Conservation (phyloP, 2,113 vertebrate species). For the Furnarius figulus region DNA sequence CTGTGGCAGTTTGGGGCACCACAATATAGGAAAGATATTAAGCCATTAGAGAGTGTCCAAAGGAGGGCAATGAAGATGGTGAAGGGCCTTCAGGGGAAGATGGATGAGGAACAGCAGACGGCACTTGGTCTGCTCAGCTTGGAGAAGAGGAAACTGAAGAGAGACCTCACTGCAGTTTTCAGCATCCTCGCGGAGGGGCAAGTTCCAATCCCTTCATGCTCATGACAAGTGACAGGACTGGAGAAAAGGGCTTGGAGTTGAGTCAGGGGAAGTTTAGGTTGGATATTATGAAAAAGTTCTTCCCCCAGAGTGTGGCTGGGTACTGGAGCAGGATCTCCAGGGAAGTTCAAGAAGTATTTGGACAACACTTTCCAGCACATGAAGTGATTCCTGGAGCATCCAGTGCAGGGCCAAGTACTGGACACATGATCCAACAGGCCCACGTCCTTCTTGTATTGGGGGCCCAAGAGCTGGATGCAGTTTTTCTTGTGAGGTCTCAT, state of each 20-base stretch:
- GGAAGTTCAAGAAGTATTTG: neutral
- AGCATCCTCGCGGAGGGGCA: neutral
- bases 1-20: neutral
- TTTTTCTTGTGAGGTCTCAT: neutral
- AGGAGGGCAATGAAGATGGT: neutral
- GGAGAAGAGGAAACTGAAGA: neutral
- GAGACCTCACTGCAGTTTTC: neutral
- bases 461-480: neutral
- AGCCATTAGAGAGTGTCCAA: neutral
- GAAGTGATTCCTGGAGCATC: neutral
- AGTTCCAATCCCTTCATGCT: neutral
- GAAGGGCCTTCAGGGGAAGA: neutral
- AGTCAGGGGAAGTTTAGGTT: neutral
- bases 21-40: neutral
- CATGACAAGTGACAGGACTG: neutral
- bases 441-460: rapidly evolving
- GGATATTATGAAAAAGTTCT: neutral
- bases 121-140: neutral
- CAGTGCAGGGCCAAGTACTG: neutral
- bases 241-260: neutral
- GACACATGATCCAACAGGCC: neutral
- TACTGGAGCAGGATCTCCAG: neutral
- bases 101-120: neutral
- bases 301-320: neutral
- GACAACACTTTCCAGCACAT: neutral